Conservation (phyloP, 2,113 vertebrate species). For the Rhegmatorhina hoffmannsi region DNA sequence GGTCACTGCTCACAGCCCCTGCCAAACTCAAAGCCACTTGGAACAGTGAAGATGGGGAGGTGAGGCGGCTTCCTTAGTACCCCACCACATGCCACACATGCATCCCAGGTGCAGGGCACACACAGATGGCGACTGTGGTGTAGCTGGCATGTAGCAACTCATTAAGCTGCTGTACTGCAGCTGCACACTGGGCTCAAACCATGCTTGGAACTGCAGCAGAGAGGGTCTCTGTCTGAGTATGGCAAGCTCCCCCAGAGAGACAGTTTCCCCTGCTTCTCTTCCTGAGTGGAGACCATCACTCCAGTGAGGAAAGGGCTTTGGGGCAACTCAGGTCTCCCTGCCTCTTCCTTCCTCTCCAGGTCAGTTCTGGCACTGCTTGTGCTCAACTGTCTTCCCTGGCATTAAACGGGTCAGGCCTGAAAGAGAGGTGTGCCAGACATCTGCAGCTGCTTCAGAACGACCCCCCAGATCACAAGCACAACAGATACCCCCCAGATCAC, state of each 20-base stretch:
- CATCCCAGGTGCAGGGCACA: rapidly evolving
- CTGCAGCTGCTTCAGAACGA: background rate
- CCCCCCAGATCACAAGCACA: rapidly evolving
- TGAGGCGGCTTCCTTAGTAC: background rate
- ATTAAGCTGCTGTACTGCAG: background rate
- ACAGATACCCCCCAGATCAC: background rate
- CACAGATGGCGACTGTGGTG: rapidly evolving
- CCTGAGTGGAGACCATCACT: background rate
- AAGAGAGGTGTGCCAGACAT: background rate
- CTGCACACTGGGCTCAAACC: background rate
- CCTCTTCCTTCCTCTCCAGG: background rate
- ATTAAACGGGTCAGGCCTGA: background rate
- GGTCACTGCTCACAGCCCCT: background rate
- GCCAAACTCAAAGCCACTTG: background rate
- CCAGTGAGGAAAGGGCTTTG: rapidly evolving
- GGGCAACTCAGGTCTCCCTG: rapidly evolving
- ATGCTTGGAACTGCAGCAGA: background rate
- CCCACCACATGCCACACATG: rapidly evolving
- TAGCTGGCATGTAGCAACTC: background rate
- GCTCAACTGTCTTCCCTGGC: background rate
- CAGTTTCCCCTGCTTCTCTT: background rate
- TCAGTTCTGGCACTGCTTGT: background rate
- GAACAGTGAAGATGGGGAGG: background rate
- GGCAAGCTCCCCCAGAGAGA: background rate
- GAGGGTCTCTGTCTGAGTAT: background rate